A percentile compares a stretch with the other conserved stretches of the same genome.
phyloP scores from a whole-genome alignment of 2,113 vertebrate genomes.

The Laticauda colubrina region DNA sequence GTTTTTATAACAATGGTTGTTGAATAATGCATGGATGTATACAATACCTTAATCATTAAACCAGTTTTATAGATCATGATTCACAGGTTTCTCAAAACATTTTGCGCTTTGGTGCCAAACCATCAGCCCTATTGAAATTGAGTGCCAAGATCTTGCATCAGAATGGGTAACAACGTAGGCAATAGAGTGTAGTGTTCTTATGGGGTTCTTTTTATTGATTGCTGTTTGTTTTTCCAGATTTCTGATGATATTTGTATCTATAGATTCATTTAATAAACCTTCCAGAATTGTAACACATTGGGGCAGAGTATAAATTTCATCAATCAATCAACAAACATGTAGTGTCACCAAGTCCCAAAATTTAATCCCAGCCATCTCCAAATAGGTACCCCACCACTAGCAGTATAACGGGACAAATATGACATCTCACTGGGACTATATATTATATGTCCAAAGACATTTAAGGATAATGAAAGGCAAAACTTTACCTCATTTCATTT shows the following conservation, averaged over 20 bases:
- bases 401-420: not conserved
- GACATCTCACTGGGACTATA: not conserved
- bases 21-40: not conserved
- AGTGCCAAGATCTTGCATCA: not conserved
- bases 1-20: not conserved
- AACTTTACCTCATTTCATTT: not conserved
- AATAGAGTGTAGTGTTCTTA: not conserved
- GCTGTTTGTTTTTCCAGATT: not conserved
- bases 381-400: not conserved
- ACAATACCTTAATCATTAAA: not conserved
- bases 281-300: not conserved
- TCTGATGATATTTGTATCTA: not conserved
- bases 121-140: not conserved
- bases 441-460: not conserved
- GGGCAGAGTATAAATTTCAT: not conserved
- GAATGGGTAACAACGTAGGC: not conserved
- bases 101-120: not conserved
- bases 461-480: not conserved
- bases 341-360: not conserved
- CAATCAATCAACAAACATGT: not conserved
- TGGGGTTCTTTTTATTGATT: not conserved
- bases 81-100: not conserved
- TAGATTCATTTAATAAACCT: not conserved
- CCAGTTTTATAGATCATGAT: not conserved
- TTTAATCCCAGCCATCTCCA: not conserved